phyloP scores from a whole-genome alignment of 92 coral and sea anemone species.

The Parazoanthus darwini region DNA sequence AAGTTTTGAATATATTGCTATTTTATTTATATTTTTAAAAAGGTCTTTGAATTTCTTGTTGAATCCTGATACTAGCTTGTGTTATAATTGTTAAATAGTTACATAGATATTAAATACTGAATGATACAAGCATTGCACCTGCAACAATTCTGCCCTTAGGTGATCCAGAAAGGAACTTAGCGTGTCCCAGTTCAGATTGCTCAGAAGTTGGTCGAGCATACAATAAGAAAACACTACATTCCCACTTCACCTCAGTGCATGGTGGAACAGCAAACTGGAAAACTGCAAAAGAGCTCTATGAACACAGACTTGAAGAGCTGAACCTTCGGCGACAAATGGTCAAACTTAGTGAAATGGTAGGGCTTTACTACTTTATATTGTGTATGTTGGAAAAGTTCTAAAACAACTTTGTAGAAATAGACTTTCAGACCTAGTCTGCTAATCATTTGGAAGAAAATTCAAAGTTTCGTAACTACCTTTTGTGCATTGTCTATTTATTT shows the following conservation, averaged over 20 bases:
- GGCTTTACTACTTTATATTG: too few species aligned
- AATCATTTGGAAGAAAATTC: too few species aligned
- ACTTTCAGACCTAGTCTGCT: too few species aligned
- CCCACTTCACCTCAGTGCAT: slow-evolving; percentile 7
- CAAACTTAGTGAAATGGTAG: slow-evolving; percentile 8
- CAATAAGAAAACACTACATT: background rate
- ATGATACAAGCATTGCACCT: background rate
- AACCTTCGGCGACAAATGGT: background rate
- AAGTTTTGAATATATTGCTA: too few species aligned
- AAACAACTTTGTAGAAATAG: too few species aligned
- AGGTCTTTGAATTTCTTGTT: too few species aligned
- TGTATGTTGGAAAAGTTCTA: too few species aligned
- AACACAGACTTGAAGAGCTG: background rate
- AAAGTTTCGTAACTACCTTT: too few species aligned
- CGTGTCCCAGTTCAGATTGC: background rate
- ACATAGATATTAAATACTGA: too few species aligned
- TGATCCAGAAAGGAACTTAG: slow-evolving; percentile 8
- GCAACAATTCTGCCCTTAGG: background rate
- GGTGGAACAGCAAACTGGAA: slow-evolving; percentile 10
- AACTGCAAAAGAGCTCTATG: slow-evolving; percentile 3
- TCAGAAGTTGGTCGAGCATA: background rate
- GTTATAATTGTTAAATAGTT: background rate
- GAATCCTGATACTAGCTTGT: too few species aligned
- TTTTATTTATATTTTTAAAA: too few species aligned
- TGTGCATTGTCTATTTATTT: too few species aligned